phyloP scores from a whole-genome alignment of 2,888 invertebrate species.

The Sesia apiformis region DNA sequence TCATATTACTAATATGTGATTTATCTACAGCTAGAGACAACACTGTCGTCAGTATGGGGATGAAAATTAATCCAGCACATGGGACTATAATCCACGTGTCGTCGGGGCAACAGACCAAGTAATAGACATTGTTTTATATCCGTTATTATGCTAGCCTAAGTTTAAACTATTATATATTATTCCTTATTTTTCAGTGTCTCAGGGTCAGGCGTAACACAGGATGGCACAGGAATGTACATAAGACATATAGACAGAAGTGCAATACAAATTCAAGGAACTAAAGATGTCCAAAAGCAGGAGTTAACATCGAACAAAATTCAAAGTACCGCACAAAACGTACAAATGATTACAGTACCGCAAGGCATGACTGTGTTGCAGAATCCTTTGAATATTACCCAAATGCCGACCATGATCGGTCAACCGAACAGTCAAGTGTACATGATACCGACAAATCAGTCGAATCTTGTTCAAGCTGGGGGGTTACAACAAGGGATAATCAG shows the following conservation, averaged over 20 bases:
- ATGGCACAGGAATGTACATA: constrained; percentile 62
- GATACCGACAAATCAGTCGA: constrained; percentile 60
- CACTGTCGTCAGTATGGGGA: constrained; percentile 62
- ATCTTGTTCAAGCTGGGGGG: constrained; percentile 40
- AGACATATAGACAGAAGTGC: constrained; percentile 60
- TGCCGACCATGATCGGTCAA: constrained; percentile 54
- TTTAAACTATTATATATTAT: no score
- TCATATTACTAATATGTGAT: no score
- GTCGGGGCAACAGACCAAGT: constrained; percentile 67
- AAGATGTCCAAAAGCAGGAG: constrained; percentile 58
- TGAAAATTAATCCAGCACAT: constrained; percentile 66
- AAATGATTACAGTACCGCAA: constrained; percentile 65
- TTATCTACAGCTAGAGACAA: constrained; percentile 53
- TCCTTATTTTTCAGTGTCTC: constrained; percentile 37
- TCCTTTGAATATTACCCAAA: constrained; percentile 54
- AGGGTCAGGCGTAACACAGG: constrained; percentile 42
- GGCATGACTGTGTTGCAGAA: constrained; percentile 66
- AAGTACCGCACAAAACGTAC: constrained; percentile 53
- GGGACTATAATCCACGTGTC: constrained; percentile 67
- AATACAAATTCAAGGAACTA: constrained; percentile 54
- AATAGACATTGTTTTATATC: constrained; percentile 14
- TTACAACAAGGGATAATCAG: constrained; percentile 46
- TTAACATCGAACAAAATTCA: constrained; percentile 44
- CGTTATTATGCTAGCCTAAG: background rate
- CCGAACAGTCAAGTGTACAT: constrained; percentile 64